Base-by-base conservation (phyloP, 2,888 invertebrate species). In the Gnatocerus cornutus region DNA sequence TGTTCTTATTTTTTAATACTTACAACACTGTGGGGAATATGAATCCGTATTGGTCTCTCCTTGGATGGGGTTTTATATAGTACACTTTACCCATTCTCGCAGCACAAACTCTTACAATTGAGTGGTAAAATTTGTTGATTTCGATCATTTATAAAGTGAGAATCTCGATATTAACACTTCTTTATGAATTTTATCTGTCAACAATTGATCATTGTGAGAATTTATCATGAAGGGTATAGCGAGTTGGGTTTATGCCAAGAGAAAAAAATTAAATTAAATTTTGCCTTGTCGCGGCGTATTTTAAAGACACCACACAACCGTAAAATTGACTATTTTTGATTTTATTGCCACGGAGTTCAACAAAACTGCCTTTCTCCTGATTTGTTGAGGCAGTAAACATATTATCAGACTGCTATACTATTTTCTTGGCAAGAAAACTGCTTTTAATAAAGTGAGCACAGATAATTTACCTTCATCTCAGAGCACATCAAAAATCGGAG, bases 11-110 rank as follows among this genome's bases (percentile, higher is more conserved):
- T 52, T 33, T 29, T 33, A 1, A 5, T n/a, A 74, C 75, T 77
- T 69, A 76, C 77, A 71, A 68, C n/a, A 72, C 46, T 39, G 67
- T 59, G 1, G 77, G 74, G 68, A 76, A 77, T 12, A 73, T 41
- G 66, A 75, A 76, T 3, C 72, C 75, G 53, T 73, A 72, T 8
- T 72, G 58, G 9, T 72, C 74, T 39, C 65, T 29, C n/a, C 45
- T 39, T 12, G 61, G 46, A 53, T 33, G 65, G 10, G 69, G 69
- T 30, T 46, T 53, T 1, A 69, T 27, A 33, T 69, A 69, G 39
- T 55, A 55, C 27, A 43, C 56, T 43, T 48, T 52, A 9, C 50
- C 14, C 21, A 21, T 21, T 21, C 2, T 21, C 4, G 4, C 21
- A 21, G 4, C 21, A 21, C 21, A 21, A 21, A 21, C 2, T 21